Evolutionary conservation across 2,113 vertebrate genomes (phyloP), one percentile per base, ranked within the genome.

Genomic region (Pachyramphus minor): DNA sequence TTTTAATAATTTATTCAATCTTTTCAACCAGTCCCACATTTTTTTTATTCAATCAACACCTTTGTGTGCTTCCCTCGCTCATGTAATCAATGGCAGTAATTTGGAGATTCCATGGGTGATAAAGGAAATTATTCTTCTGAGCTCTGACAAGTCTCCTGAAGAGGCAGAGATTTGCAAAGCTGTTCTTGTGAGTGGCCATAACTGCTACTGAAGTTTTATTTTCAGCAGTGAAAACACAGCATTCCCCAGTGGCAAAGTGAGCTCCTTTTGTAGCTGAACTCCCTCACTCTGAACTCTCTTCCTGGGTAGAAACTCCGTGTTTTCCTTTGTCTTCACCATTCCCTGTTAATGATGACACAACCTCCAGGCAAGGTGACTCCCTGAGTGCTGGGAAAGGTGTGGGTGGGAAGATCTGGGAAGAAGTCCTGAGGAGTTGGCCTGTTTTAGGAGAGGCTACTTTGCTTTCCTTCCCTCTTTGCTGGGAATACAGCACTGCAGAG

Each of bases 361-460:
- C 22, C 39, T 64, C 20, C 41, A 8, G 66, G 39, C 39, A 23
- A 31, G 76, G 80, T 7, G 39, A n/a, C 30, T 41, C 17, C 0
- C 35, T 9, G 21, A 14, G 3, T 25, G 22, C 35, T 7, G 28
- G 47, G 30, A 14, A 30, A 8, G 42, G 7, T 9, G 25, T 5
- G 30, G 41, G 18, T 45, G 33, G 3, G 8, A 24, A 42, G 41
- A 11, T 5, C 5, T 3, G 31, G 22, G 41, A 31, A 14, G 15
- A 17, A 47, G 33, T 45, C 39, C 62, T 1, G 1, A 5, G 3
- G 6, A 10, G 0, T 8, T 20, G 20, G 27, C 18, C 8, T 28
- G 14, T 11, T 49, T 24, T 5, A 9, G 31, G 28, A 21, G 44
- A 35, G 55, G 25, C 23, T 33, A 0, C 60, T 71, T 49, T 6